Conservation (phyloP, 2,888 invertebrate species). For the Atrina japonica region DNA sequence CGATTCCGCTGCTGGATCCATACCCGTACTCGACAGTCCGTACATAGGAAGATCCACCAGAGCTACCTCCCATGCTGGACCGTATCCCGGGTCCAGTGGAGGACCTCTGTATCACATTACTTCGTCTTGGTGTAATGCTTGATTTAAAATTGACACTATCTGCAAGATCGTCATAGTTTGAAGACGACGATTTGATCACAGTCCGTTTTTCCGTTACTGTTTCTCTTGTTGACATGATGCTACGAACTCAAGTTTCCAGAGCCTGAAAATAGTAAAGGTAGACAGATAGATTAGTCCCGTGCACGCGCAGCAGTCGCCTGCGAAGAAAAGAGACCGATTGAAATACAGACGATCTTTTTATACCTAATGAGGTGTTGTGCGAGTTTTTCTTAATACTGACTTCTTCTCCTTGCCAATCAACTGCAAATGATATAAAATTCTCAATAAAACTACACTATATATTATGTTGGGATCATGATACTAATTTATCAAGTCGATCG, state of each 20-base stretch:
- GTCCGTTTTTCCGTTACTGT: slow-evolving; percentile 72
- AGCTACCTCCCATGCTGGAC: slow-evolving; percentile 44
- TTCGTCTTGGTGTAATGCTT: slow-evolving; percentile 58
- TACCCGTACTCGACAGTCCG: slow-evolving; percentile 66
- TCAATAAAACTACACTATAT: slow-evolving; percentile 55
- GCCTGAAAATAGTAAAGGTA: slow-evolving; percentile 6
- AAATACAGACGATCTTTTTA: slow-evolving; percentile 17
- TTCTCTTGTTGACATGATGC: slow-evolving; percentile 60
- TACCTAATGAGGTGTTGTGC: slow-evolving; percentile 22
- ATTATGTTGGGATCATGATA: slow-evolving; percentile 43
- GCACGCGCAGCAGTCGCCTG: neutral
- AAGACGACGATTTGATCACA: slow-evolving; percentile 63
- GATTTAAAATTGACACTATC: slow-evolving; percentile 63
- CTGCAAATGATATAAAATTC: slow-evolving; percentile 45
- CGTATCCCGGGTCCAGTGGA: slow-evolving; percentile 48
- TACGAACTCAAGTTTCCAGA: slow-evolving; percentile 9
- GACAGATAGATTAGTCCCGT: too few relatives aligned
- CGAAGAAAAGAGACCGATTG: slow-evolving; percentile 9
- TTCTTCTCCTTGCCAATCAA: slow-evolving; percentile 7
- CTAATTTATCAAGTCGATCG: slow-evolving; percentile 43
- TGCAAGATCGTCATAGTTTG: slow-evolving; percentile 49
- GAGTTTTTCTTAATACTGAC: slow-evolving; percentile 14
- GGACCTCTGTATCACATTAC: slow-evolving; percentile 59
- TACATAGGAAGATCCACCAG: slow-evolving; percentile 56
- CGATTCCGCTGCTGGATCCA: slow-evolving; percentile 47